Evolutionary conservation across 2,113 vertebrate genomes (phyloP), one percentile per base, ranked within the genome.

Genomic region (Hippopotamus amphibius): DNA sequence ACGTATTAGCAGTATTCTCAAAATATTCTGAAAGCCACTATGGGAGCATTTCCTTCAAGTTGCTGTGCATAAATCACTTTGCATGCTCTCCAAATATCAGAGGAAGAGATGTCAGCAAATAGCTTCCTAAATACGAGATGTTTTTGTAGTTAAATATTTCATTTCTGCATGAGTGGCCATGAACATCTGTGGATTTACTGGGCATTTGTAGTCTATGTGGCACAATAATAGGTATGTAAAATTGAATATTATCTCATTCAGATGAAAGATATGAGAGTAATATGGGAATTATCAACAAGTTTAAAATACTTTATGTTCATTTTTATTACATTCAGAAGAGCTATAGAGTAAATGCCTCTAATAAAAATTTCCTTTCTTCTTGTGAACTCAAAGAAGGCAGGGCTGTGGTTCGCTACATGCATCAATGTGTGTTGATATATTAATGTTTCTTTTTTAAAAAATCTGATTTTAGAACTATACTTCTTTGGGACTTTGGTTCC

Each of bases 101-200:
- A 98, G 97, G 96, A 98, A 98, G 96, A 98, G 97, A 98, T 98
- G 96, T 98, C 98, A 98, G 98, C 98, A 99, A 98, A 98, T 98
- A 98, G 97, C 93, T 98, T 98, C 96, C 98, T 93, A 98, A 98
- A 98, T 98, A 98, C 85, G 97, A 98, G 97, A 98, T 98, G 98
- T 97, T 90, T 98, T 98, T 98, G 97, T 98, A 98, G 97, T 98
- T 99, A 99, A 99, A 98, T 98, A 98, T 98, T 99, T 98, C 97
- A 98, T 98, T 98, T 99, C 98, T 99, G 96, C 98, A 96, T 98
- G 98, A 98, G 81, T 98, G 90, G 93, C 97, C 96, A 30, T 97
- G 98, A 98, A 98, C 97, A 98, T 98, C 97, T 98, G 93, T 98
- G 98, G 97, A 98, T 98, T 98, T 98, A 96, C 59, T 97, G 97